Evolutionary conservation across 2,888 invertebrate species (phyloP).

Genomic region (Chirona hameri): DNA sequence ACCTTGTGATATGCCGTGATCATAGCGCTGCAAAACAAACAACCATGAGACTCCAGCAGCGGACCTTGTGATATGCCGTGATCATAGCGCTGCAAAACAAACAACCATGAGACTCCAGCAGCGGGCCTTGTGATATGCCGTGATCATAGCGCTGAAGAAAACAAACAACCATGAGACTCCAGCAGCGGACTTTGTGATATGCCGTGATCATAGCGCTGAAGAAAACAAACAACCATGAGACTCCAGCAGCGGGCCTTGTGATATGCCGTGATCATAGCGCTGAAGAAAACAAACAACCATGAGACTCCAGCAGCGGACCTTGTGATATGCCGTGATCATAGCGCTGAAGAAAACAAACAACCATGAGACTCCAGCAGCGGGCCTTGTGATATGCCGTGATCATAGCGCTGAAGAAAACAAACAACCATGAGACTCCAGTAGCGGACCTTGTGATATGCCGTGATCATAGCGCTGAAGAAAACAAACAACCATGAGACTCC

Average conservation of each 20-base stretch:
- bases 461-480: no score
- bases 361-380: conserved; percentile 84
- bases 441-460: conserved; percentile 61
- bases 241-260: conserved; percentile 63
- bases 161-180: conserved; percentile 94
- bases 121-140: conserved; percentile 61
- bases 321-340: conserved; percentile 73
- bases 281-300: no score
- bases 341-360: no score
- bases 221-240: no score
- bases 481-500: conserved; percentile 94
- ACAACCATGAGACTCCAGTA: conserved; percentile 90
- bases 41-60: conserved; percentile 85
- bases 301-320: conserved; percentile 71
- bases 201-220: no score
- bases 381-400: conserved; percentile 67
- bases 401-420: no score
- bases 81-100: no score
- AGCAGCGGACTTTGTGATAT: conserved; percentile 59
- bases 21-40: no score
- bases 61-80: conserved; percentile 66
- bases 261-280: conserved; percentile 80
- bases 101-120: conserved; percentile 90
- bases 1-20: conserved; percentile 67
- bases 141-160: no score